Percentiles rank a stretch among this genome's conserved stretches.
phyloP scores from a whole-genome alignment of 1,140 invertebrate species.

The Heliothis subflexa region DNA sequence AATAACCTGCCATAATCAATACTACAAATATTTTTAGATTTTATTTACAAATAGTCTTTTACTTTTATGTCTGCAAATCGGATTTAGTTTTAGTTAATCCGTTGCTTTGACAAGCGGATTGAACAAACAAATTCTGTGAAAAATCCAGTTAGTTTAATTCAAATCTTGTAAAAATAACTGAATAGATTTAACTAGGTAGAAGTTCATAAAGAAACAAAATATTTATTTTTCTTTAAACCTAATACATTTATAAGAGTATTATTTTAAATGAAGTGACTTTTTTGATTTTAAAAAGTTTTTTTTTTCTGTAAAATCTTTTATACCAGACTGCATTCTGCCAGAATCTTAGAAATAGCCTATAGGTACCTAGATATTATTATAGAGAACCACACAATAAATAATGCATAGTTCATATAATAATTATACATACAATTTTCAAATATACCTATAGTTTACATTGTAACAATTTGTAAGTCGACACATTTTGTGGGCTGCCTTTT shows the following conservation, averaged over 20 bases:
- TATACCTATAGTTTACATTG: too few species aligned
- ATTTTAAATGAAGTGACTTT: background rate
- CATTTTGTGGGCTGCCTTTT: background rate
- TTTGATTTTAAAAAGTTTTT: too few species aligned
- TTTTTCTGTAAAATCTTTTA: too few species aligned
- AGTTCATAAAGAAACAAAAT: background rate
- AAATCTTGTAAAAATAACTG: slow-evolving; percentile 9
- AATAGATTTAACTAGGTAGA: background rate
- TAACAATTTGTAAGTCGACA: background rate
- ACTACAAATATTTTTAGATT: background rate
- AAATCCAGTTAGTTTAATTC: background rate
- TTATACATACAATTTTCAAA: too few species aligned
- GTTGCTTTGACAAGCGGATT: slow-evolving; percentile 19
- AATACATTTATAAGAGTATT: background rate
- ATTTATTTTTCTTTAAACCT: background rate
- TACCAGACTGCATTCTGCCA: too few species aligned
- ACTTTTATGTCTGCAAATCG: slow-evolving; percentile 6
- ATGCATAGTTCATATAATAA: too few species aligned
- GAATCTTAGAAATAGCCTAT: too few species aligned
- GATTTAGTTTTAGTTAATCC: slow-evolving; percentile 28
- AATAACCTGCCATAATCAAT: background rate
- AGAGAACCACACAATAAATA: too few species aligned
- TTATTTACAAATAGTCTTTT: slow-evolving; percentile 10
- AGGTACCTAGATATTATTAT: too few species aligned
- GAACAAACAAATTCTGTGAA: background rate